Conservation (phyloP, 2,113 vertebrate species). For the Phocoena phocoena region DNA sequence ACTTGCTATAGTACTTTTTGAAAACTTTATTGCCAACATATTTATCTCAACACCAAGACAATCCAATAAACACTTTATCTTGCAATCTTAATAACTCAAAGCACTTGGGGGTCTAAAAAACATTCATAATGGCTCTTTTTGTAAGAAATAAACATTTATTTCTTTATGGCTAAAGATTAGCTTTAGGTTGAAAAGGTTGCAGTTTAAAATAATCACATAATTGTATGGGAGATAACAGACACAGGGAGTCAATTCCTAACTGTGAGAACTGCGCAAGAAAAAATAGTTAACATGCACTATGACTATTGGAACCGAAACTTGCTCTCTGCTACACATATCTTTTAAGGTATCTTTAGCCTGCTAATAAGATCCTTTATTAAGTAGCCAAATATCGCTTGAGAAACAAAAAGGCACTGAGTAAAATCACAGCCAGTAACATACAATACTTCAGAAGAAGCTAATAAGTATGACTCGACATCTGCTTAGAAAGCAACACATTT, state of each 20-base stretch:
- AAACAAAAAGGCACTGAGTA: slow-evolving; percentile 1
- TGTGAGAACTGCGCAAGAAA: neutral
- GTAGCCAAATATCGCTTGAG: neutral
- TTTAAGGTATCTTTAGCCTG: neutral
- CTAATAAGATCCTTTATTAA: neutral
- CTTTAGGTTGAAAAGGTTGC: slow-evolving; percentile 1
- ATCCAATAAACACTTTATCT: slow-evolving; percentile 51
- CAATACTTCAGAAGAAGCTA: neutral
- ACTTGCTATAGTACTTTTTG: slow-evolving; percentile 51
- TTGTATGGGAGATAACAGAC: neutral
- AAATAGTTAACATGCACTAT: neutral
- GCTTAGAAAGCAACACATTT: neutral
- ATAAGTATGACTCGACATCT: neutral
- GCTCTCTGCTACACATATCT: neutral
- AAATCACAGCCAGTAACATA: neutral
- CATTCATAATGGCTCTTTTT: neutral
- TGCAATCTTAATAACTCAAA: slow-evolving; percentile 51
- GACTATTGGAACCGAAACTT: neutral
- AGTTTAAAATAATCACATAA: slow-evolving; percentile 16
- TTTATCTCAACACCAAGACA: slow-evolving; percentile 52
- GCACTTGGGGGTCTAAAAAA: neutral
- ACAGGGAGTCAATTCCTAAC: neutral
- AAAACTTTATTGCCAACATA: slow-evolving; percentile 41
- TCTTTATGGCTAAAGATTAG: neutral
- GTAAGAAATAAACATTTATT: neutral